Evolutionary conservation across 2,113 vertebrate species (phyloP).

Genomic region (Eolophus roseicapilla): DNA sequence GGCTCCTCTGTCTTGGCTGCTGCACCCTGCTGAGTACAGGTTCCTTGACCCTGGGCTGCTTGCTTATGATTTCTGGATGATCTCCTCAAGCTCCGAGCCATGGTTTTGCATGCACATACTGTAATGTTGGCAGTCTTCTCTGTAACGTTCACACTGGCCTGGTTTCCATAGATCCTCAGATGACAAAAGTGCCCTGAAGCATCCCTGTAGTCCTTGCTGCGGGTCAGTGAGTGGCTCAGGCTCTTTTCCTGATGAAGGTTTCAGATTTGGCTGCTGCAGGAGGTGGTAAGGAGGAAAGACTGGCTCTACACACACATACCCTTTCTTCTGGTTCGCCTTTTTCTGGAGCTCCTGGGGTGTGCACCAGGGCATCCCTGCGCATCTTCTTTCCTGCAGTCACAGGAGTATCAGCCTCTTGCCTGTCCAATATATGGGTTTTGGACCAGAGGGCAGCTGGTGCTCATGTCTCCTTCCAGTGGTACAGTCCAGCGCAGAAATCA

Average conservation of each 20-base stretch:
- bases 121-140: background rate
- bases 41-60: background rate
- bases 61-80: background rate
- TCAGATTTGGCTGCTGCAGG: background rate
- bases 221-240: accelerated
- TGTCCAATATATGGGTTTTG: background rate
- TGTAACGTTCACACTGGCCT: background rate
- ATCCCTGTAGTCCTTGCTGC: accelerated
- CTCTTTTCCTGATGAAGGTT: background rate
- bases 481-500: background rate
- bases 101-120: background rate
- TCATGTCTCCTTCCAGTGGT: background rate
- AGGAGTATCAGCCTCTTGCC: background rate
- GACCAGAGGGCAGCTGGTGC: background rate
- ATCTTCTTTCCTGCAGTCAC: background rate
- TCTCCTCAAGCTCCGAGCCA: background rate
- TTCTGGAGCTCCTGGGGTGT: background rate
- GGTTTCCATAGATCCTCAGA: background rate
- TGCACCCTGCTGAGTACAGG: background rate
- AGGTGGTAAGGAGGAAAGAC: background rate
- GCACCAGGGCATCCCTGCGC: accelerated
- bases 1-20: background rate
- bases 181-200: background rate
- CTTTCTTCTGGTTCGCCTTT: background rate
- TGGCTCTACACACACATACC: background rate